Conservation (phyloP, 2,797 vertebrate genomes). For the Sebastes hubbsi region DNA sequence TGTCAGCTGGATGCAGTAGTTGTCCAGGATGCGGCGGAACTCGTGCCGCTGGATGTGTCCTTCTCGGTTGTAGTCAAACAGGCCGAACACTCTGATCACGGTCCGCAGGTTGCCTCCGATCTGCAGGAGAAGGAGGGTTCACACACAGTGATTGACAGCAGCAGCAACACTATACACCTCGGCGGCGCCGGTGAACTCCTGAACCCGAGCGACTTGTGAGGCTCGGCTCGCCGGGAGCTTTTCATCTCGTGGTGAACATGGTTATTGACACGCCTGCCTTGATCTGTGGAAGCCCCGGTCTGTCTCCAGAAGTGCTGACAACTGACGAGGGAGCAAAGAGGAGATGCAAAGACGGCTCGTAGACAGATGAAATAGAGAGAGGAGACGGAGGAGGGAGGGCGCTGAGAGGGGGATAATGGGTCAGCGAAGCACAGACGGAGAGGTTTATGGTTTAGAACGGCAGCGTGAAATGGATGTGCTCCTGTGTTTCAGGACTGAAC, state of each 20-base stretch:
- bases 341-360: background rate
- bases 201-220: constrained; percentile 23
- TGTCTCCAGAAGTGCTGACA: constrained; percentile 29
- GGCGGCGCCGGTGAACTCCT: constrained; percentile 43
- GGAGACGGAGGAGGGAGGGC: background rate
- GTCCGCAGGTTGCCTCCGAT: constrained; percentile 76
- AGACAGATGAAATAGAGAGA: constrained; percentile 3
- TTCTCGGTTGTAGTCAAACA: constrained; percentile 68
- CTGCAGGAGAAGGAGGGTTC: constrained; percentile 48
- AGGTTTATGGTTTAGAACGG: background rate
- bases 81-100: constrained; percentile 67
- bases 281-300: constrained; percentile 34
- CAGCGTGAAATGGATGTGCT: background rate
- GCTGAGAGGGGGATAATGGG: background rate
- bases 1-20: constrained; percentile 69
- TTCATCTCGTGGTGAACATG: constrained; percentile 52
- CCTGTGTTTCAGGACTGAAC: background rate
- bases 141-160: constrained; percentile 45
- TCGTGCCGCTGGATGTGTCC: constrained; percentile 58
- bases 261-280: constrained; percentile 41
- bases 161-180: constrained; percentile 19
- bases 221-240: constrained; percentile 8
- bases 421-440: background rate
- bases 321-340: constrained; percentile 13
- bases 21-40: constrained; percentile 67